A percentile compares a stretch with the other conserved stretches of the same genome.
phyloP scores from a whole-genome alignment of 2,888 invertebrate genomes.

The Sarcophaga rosellei region DNA sequence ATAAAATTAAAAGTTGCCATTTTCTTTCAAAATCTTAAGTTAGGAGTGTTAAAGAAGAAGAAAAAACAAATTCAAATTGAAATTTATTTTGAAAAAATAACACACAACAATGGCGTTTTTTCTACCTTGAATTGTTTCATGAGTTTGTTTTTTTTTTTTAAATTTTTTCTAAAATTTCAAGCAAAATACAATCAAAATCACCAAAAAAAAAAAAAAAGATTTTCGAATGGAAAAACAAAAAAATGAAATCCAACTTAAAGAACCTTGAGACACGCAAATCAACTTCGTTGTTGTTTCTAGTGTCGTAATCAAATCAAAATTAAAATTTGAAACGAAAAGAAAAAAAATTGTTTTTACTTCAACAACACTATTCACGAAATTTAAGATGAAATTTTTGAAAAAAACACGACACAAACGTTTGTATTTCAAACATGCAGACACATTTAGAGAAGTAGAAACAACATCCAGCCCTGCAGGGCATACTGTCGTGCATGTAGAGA shows the following conservation, averaged over 20 bases:
- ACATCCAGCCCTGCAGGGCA: conserved; percentile 49
- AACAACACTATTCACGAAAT: not conserved
- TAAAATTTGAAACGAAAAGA: not conserved
- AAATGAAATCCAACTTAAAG: conserved; percentile 50
- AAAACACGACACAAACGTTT: not conserved
- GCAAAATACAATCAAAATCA: not conserved
- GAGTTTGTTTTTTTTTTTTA: conserved; percentile 2
- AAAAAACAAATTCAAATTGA: not conserved
- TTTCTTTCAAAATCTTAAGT: not conserved
- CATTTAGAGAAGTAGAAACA: conserved; percentile 26
- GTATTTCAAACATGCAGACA: conserved; percentile 33
- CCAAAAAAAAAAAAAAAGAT: not conserved
- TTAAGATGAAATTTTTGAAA: not conserved
- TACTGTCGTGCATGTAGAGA: not conserved
- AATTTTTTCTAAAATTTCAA: not conserved
- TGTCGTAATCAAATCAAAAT: conserved; percentile 56
- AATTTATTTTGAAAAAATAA: not conserved
- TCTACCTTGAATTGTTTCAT: conserved; percentile 54
- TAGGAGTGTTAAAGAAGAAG: not conserved
- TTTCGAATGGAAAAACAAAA: conserved; percentile 30
- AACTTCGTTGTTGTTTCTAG: conserved; percentile 19
- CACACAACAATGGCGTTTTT: conserved; percentile 38
- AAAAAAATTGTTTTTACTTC: not conserved
- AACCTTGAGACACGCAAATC: conserved; percentile 67
- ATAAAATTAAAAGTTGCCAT: conserved; percentile 27